Percentiles rank a stretch among this genome's conserved stretches.
These are phyloP conservation scores for Notechis scutatus DNA, from an alignment of 2,113 vertebrate genomes.

Conservation along the genomic window DNA sequence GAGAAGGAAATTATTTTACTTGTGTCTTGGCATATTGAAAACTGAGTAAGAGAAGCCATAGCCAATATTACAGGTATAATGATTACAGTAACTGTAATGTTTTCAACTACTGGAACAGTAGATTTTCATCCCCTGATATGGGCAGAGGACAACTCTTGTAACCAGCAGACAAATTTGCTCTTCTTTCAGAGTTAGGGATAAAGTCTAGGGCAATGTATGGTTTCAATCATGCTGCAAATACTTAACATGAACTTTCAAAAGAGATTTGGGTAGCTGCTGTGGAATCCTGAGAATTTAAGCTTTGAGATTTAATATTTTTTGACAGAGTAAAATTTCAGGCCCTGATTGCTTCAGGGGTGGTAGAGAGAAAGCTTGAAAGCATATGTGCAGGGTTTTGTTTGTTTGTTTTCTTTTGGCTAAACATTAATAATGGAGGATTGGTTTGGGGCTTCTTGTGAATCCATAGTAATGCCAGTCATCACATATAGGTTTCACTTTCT, in stretches of 20 bases:
- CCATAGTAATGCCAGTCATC: neutral
- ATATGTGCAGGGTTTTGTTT: neutral
- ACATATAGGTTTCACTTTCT: neutral
- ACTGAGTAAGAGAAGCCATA: neutral
- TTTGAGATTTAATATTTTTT: constrained; percentile 8
- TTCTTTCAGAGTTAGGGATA: neutral
- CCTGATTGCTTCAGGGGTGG: neutral
- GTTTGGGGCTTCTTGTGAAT: neutral
- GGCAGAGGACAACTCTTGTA: neutral
- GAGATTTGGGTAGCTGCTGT: neutral
- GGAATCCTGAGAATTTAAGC: neutral
- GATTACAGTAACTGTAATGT: neutral
- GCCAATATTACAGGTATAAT: neutral
- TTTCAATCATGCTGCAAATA: neutral
- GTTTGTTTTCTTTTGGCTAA: neutral
- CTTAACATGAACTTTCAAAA: neutral
- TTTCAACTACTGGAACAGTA: neutral
- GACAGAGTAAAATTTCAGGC: constrained; percentile 3
- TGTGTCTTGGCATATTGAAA: neutral
- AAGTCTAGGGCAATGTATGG: neutral
- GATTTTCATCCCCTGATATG: neutral
- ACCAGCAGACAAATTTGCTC: neutral
- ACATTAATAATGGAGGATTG: neutral
- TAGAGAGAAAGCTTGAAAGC: constrained; percentile 1
- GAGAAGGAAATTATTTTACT: neutral